These are phyloP conservation scores for Drosophila fulvimacula DNA, from an alignment of 2,888 invertebrate species.

Conservation along the genomic window DNA sequence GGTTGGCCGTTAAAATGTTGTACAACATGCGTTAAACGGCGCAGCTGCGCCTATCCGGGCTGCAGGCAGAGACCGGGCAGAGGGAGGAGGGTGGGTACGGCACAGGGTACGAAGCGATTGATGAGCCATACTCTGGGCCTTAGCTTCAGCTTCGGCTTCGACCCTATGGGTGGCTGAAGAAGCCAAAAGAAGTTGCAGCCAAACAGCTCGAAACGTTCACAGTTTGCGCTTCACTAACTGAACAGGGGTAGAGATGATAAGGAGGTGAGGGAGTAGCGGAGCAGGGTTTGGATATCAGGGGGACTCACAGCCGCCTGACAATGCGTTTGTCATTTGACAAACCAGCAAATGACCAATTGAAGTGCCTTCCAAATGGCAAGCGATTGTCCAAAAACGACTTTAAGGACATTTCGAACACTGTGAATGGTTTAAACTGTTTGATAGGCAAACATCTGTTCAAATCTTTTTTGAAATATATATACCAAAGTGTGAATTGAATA, in stretches of 20 bases:
- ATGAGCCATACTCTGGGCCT: slow-evolving; percentile 26
- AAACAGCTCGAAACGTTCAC: slow-evolving; percentile 40
- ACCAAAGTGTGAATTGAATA: slow-evolving; percentile 7
- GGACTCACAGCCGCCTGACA: slow-evolving; percentile 16
- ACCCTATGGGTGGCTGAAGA: slow-evolving; percentile 43
- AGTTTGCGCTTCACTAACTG: slow-evolving; percentile 43
- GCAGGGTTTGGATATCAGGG: background rate
- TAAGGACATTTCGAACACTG: slow-evolving; percentile 2
- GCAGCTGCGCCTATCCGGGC: slow-evolving; percentile 68
- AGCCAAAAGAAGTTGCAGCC: slow-evolving; percentile 58
- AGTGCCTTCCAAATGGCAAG: slow-evolving; percentile 16
- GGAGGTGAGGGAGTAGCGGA: background rate
- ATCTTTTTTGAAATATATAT: background rate
- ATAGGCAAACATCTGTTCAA: slow-evolving; percentile 14
- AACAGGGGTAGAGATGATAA: slow-evolving; percentile 1
- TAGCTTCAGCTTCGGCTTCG: slow-evolving; percentile 5
- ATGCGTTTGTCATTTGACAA: slow-evolving; percentile 34
- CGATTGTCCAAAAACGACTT: slow-evolving; percentile 16
- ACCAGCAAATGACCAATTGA: slow-evolving; percentile 17
- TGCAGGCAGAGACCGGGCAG: slow-evolving; percentile 20
- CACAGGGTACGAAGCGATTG: slow-evolving; percentile 25
- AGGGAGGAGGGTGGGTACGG: slow-evolving; percentile 2
- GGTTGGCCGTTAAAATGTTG: slow-evolving; percentile 78
- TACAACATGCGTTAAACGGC: slow-evolving; percentile 76
- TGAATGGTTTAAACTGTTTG: slow-evolving; percentile 5